Evolutionary conservation across 2,797 vertebrate species (phyloP).

Genomic region (Okamejei kenojei): DNA sequence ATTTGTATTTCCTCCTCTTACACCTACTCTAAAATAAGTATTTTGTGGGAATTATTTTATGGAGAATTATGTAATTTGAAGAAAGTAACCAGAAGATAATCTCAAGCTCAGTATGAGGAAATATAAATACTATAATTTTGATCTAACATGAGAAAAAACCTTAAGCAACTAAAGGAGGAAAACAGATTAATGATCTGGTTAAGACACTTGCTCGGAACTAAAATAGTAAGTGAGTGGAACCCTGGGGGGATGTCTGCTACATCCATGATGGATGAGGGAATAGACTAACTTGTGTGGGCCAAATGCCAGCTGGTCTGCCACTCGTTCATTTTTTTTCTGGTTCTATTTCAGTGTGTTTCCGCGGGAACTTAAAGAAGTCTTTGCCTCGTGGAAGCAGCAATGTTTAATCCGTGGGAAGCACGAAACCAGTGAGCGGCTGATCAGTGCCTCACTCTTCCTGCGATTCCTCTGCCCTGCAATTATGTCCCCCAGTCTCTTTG

Average conservation of each 20-base stretch:
- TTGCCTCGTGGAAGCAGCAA: constrained; percentile 88
- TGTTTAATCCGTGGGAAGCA: constrained; percentile 79
- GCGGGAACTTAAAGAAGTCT: constrained; percentile 90
- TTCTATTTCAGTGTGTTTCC: constrained; percentile 75
- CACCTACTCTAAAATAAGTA: background rate
- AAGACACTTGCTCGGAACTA: background rate
- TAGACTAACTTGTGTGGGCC: background rate
- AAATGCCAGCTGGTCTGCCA: background rate
- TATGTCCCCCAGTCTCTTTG: constrained; percentile 94
- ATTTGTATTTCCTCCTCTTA: background rate
- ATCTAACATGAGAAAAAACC: background rate
- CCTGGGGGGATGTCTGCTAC: background rate
- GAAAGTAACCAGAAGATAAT: background rate
- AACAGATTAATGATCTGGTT: background rate
- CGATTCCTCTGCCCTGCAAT: constrained; percentile 93
- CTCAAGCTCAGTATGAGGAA: background rate
- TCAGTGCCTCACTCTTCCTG: constrained; percentile 89
- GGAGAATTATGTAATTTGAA: background rate
- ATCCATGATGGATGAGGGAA: background rate
- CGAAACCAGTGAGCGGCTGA: constrained; percentile 84
- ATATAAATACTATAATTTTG: background rate
- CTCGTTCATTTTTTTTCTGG: background rate
- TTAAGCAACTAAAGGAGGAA: background rate
- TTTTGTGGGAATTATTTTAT: background rate
- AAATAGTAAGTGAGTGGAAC: background rate